Evolutionary conservation across 1,140 invertebrate species (phyloP).

Genomic region (Drosophila obscura): DNA sequence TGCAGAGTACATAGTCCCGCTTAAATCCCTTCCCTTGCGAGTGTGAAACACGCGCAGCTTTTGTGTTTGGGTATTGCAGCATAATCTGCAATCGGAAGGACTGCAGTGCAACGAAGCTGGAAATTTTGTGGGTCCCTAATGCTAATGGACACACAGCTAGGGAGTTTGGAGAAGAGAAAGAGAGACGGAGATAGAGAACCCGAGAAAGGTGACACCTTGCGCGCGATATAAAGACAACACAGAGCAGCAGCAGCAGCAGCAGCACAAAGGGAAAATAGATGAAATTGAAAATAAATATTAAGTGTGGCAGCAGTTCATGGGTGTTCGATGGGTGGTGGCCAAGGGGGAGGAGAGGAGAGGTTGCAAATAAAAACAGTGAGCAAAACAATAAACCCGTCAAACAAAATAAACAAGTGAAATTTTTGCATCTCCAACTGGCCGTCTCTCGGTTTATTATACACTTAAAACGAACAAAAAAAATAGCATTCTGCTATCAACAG

Average conservation of each 20-base stretch:
- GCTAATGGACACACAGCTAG: slow-evolving; percentile 25
- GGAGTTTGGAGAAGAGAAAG: slow-evolving; percentile 4
- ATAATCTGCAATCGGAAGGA: slow-evolving; percentile 12
- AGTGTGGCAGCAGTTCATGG: background rate
- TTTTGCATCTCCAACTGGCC: slow-evolving; percentile 34
- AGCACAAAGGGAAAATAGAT: slow-evolving; percentile 33
- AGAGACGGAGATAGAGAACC: background rate
- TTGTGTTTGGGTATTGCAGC: background rate
- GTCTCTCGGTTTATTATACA: too few species aligned
- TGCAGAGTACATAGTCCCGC: too few species aligned
- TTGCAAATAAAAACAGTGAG: slow-evolving; percentile 8
- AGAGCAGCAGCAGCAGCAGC: background rate
- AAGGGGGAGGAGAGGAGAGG: background rate
- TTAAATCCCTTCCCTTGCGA: too few species aligned
- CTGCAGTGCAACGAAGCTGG: slow-evolving; percentile 4
- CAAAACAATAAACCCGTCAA: slow-evolving; percentile 44
- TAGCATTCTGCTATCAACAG: too few species aligned
- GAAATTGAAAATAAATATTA: slow-evolving; percentile 59
- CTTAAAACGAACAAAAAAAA: too few species aligned
- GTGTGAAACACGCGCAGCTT: too few species aligned
- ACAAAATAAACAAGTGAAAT: slow-evolving; percentile 54
- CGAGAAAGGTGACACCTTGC: slow-evolving; percentile 28
- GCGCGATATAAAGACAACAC: slow-evolving; percentile 35
- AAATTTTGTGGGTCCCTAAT: slow-evolving; percentile 18
- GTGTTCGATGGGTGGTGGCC: too few species aligned